phyloP scores from a whole-genome alignment of 2,797 vertebrate genomes.

The Alfaro cultratus region DNA sequence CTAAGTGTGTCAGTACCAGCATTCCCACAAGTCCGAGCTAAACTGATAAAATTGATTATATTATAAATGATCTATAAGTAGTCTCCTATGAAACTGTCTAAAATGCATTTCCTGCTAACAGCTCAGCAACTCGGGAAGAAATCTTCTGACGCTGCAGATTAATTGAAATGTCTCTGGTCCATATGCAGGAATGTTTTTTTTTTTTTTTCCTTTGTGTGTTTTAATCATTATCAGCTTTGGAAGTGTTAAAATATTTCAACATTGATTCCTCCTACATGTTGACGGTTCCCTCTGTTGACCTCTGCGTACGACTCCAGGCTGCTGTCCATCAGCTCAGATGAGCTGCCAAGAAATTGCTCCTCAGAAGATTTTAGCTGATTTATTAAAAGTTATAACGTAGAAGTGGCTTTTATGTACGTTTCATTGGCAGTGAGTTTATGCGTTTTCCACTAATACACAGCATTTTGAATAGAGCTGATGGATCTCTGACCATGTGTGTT shows the following conservation, averaged over 20 bases:
- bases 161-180: slow-evolving; percentile 1
- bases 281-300: not conserved
- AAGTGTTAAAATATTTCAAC: slow-evolving; percentile 22
- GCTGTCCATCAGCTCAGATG: not conserved
- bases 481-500: slow-evolving; percentile 24
- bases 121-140: slow-evolving; percentile 20
- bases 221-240: not conserved
- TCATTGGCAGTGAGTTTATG: not conserved
- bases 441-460: not conserved
- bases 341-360: not conserved
- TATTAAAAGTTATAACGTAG: not conserved
- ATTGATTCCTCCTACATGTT: slow-evolving; percentile 25
- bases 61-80: not conserved
- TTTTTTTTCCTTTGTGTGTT: not conserved
- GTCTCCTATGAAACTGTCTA: not conserved
- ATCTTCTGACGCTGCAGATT: slow-evolving; percentile 19
- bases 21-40: not conserved
- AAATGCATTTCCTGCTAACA: not conserved
- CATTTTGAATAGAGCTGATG: not conserved
- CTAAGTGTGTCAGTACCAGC: not conserved
- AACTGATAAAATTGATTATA: not conserved
- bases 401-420: not conserved
- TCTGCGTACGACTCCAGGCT: not conserved
- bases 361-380: not conserved
- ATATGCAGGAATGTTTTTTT: not conserved